These are phyloP conservation scores for Drosophila hawaiiensis DNA, from an alignment of 2,888 invertebrate genomes.

Conservation along the genomic window DNA sequence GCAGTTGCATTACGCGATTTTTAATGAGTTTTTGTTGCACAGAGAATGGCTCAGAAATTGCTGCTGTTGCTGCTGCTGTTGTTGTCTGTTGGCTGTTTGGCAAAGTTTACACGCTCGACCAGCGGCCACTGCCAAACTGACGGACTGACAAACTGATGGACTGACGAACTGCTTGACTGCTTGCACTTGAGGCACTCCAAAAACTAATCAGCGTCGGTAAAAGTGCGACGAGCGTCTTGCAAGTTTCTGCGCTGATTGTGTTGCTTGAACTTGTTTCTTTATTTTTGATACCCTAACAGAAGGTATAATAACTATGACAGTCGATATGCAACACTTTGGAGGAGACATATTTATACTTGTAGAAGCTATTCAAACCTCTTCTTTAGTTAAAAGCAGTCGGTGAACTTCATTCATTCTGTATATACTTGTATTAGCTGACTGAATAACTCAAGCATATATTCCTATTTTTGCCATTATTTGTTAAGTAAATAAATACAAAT, in stretches of 20 bases:
- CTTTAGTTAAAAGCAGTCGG: neutral
- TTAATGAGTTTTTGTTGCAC: conserved; percentile 74
- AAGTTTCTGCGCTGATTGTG: conserved; percentile 55
- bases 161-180: conserved; percentile 33
- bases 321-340: neutral
- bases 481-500: neutral
- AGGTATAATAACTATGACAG: neutral
- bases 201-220: conserved; percentile 74
- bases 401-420: no score
- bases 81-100: conserved; percentile 43
- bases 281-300: neutral
- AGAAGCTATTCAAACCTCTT: neutral
- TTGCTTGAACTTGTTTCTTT: conserved; percentile 13
- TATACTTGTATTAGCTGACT: no score
- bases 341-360: neutral
- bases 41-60: conserved; percentile 33
- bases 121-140: conserved; percentile 44
- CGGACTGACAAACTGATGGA: conserved; percentile 37
- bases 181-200: conserved; percentile 73
- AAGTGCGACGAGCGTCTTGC: conserved; percentile 48
- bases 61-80: conserved; percentile 27
- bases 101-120: conserved; percentile 65
- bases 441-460: no score
- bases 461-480: neutral
- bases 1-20: conserved; percentile 71